Percentiles rank a stretch among this genome's conserved stretches.
Evolutionary conservation across 23 tunicate species (phyloP).

Genomic region (Pegea sp.): DNA sequence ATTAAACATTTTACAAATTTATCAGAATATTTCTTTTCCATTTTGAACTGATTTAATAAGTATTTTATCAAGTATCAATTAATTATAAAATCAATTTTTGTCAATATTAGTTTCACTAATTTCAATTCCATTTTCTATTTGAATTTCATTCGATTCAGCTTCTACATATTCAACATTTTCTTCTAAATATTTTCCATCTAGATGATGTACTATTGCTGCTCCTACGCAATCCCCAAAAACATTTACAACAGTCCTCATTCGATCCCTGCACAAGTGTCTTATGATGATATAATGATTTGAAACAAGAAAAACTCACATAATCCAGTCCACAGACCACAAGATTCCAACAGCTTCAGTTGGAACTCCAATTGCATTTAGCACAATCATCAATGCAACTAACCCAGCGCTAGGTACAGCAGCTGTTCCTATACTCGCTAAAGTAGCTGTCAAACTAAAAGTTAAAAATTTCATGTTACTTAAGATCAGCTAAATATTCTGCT

Average conservation of each 20-base stretch:
- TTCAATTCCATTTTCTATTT: too few species aligned
- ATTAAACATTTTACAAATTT: too few species aligned
- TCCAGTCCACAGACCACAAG: constrained; percentile 83
- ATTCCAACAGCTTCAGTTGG: constrained; percentile 66
- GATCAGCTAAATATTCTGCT: background rate
- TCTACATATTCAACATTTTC: too few species aligned
- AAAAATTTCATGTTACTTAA: background rate
- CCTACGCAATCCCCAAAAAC: constrained; percentile 77
- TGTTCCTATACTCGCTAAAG: constrained; percentile 89
- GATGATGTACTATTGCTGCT: constrained; percentile 68
- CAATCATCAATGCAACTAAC: constrained; percentile 52
- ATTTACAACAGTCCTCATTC: constrained; percentile 58
- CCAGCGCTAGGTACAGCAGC: constrained; percentile 99
- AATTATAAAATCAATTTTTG: too few species aligned
- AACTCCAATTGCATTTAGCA: constrained; percentile 51
- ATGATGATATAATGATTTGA: background rate
- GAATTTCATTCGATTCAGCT: too few species aligned
- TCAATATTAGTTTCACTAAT: too few species aligned
- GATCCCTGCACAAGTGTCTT: constrained; percentile 18
- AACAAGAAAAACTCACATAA: constrained; percentile 31
- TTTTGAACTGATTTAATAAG: too few species aligned
- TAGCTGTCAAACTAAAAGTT: constrained; percentile 41
- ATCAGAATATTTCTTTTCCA: too few species aligned
- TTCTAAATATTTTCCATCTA: constrained; percentile 2
- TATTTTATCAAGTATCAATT: too few species aligned